Evolutionary conservation across 2,797 vertebrate genomes (phyloP).

Genomic region (Thripadectes ignobilis): DNA sequence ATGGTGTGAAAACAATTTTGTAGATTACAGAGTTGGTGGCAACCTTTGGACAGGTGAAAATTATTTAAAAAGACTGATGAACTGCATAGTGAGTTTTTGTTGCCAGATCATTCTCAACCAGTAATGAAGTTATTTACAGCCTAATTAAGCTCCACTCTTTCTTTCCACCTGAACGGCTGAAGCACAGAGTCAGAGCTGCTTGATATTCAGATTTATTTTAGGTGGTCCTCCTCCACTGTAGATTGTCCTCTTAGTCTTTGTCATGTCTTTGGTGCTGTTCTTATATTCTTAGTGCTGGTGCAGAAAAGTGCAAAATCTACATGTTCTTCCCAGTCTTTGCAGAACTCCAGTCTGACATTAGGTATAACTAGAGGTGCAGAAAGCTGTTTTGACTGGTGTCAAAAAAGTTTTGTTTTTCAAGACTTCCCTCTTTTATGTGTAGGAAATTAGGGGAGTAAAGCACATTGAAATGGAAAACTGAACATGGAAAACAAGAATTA

Average conservation of each 20-base stretch:
- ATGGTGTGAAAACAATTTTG: neutral
- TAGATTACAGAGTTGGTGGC: neutral
- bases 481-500: constrained; percentile 37
- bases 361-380: neutral
- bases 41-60: neutral
- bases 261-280: neutral
- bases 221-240: neutral
- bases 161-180: neutral
- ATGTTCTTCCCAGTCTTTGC: neutral
- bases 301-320: neutral
- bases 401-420: neutral
- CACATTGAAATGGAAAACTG: neutral
- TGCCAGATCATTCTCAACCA: neutral
- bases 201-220: neutral
- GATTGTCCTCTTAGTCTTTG: neutral
- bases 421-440: neutral
- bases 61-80: neutral
- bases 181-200: neutral
- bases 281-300: neutral
- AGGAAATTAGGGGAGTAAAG: neutral
- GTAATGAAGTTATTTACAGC: neutral
- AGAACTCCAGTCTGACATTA: neutral
- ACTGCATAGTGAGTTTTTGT: neutral
- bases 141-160: neutral
- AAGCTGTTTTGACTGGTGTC: neutral